These are phyloP conservation scores for Ramphastos sulfuratus DNA, from an alignment of 2,113 vertebrate genomes.

Conservation along the genomic window DNA sequence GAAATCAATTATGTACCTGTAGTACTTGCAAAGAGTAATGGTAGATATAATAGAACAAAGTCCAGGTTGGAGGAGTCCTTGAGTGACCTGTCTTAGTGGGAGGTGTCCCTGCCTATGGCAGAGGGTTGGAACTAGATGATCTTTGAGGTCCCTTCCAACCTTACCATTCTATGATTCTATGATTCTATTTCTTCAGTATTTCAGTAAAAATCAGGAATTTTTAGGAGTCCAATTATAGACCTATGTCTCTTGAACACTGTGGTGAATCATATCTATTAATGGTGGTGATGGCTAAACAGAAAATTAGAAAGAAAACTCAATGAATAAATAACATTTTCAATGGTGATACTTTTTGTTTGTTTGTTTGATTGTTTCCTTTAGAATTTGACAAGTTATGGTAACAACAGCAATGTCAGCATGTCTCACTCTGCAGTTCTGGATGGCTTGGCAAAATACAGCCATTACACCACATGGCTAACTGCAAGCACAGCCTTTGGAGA, in stretches of 20 bases:
- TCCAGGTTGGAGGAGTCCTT: too few relatives aligned
- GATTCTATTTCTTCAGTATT: background rate
- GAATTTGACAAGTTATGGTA: constrained; percentile 75
- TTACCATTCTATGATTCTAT: background rate
- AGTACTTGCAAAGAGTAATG: background rate
- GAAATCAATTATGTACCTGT: background rate
- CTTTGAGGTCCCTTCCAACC: too few relatives aligned
- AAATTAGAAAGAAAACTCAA: background rate
- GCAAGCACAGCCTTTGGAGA: constrained; percentile 79
- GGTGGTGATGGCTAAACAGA: background rate
- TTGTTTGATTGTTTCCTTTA: constrained; percentile 30
- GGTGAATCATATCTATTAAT: background rate
- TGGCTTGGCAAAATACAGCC: constrained; percentile 78
- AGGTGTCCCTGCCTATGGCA: too few relatives aligned
- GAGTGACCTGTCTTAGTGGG: too few relatives aligned
- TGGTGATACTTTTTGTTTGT: background rate
- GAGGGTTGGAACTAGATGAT: too few relatives aligned
- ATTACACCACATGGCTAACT: constrained; percentile 80
- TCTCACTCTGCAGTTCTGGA: constrained; percentile 71
- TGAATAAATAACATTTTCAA: background rate
- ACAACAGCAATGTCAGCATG: constrained; percentile 32
- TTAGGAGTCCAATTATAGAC: background rate
- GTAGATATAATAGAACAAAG: background rate
- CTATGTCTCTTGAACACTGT: background rate
- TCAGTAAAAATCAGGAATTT: background rate